Base-by-base conservation (phyloP, 1,140 invertebrate species). In the Arion vulgaris region DNA sequence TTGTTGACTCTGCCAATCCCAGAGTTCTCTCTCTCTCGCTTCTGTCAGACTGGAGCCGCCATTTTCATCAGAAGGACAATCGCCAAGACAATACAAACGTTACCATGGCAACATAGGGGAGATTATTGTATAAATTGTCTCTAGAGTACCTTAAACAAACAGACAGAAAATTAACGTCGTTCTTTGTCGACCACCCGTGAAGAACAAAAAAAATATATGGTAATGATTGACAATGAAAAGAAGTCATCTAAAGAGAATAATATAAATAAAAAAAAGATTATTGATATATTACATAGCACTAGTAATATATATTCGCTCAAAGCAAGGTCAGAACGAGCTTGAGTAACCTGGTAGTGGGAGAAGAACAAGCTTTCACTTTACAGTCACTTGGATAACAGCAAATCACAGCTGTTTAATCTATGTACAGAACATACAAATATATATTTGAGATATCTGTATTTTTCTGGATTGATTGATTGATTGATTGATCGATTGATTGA, bases 141-240 rank as follows among this genome's bases (percentile, higher is more conserved):
- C 72, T n/a, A 39, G 74, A 57, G 74, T 34, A 38, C 45, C 19
- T 5, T n/a, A 23, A 53, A 39, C 36, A 76, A 76, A 76, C 74
- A 76, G 39, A 23, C 15, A 53, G 45, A 41, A 76, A 76, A 76
- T 76, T 76, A 76, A 76, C 45, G 41, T 39, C 53, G 74, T 51
- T 41, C 41, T 76, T 76, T 76, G 45, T 28, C 45, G n/a, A 28
- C 15, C 19, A 53, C 51, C 23, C 26, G 5, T 13, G 15, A 2
- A 74, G 36, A 23, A n/a, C n/a, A n/a, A 13, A 45, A 41, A 49
- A 76, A 23, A 76, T 76, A 49, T 45, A 76, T 53, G 57, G 53
- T 76, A 76, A 53, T 76, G 34, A 34, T 76, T 76, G 74, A 34
- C 74, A 76, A 76, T 76, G 53, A 76, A 76, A 76, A 76, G 74